phyloP scores from a whole-genome alignment of 2,113 vertebrate genomes.

The Scortum barcoo region DNA sequence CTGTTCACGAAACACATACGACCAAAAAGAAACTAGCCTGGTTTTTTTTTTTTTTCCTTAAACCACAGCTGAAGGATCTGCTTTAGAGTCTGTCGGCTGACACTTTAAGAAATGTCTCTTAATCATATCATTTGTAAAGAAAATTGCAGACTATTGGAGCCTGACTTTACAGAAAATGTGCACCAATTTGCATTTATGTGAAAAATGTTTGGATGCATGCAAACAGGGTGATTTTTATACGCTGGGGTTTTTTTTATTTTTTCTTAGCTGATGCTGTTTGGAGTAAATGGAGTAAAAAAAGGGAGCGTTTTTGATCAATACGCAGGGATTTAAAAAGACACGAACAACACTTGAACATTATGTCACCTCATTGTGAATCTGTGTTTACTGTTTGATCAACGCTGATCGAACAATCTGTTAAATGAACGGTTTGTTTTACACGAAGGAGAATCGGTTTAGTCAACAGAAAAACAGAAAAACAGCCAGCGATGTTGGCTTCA shows the following conservation, averaged over 20 bases:
- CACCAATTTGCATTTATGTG: too few relatives aligned
- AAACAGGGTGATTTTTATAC: not conserved
- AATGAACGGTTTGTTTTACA: not conserved
- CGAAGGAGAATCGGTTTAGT: not conserved
- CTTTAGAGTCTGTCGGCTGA: not conserved
- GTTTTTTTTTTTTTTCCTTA: not conserved
- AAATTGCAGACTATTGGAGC: too few relatives aligned
- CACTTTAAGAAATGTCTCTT: too few relatives aligned
- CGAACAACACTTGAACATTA: too few relatives aligned
- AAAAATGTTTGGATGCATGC: not conserved
- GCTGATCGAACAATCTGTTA: not conserved
- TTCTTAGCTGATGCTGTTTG: not conserved
- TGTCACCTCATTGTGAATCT: too few relatives aligned
- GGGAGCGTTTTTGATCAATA: too few relatives aligned
- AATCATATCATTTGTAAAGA: too few relatives aligned
- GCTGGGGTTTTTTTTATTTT: not conserved
- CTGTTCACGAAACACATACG: not conserved
- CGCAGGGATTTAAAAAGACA: too few relatives aligned
- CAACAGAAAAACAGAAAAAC: too few relatives aligned
- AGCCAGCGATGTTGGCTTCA: conserved; percentile 28
- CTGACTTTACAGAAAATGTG: not conserved
- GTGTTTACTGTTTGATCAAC: not conserved
- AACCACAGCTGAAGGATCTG: not conserved
- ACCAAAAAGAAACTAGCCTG: not conserved
- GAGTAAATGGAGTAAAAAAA: not conserved